These are phyloP conservation scores for Drosophila quinaria DNA, from an alignment of 2,888 invertebrate species.

Conservation along the genomic window DNA sequence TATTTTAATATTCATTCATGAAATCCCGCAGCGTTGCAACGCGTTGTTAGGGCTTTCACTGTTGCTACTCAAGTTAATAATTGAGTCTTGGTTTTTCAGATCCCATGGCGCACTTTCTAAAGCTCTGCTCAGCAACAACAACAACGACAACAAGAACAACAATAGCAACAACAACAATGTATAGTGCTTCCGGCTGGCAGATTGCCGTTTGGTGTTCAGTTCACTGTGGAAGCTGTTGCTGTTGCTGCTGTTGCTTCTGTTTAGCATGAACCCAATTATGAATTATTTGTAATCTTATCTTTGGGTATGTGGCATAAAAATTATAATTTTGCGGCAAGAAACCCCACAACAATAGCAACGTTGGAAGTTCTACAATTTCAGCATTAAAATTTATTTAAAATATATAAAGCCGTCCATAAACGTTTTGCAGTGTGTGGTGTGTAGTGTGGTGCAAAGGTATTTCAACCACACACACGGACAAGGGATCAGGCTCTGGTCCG, in stretches of 20 bases:
- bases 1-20: conserved; percentile 4
- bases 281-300: conserved; percentile 76
- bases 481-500: conserved; percentile 36
- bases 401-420: conserved; percentile 58
- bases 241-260: conserved; percentile 37
- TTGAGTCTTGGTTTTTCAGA: conserved; percentile 43
- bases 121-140: conserved; percentile 28
- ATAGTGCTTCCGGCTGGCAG: conserved; percentile 51
- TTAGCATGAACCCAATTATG: conserved; percentile 61
- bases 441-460: conserved; percentile 45
- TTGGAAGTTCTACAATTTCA: conserved; percentile 69
- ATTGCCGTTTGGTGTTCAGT: conserved; percentile 29
- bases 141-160: conserved; percentile 15
- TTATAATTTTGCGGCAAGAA: conserved; percentile 74
- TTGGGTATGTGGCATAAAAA: conserved; percentile 77
- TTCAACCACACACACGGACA: conserved; percentile 48
- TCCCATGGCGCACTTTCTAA: conserved; percentile 44
- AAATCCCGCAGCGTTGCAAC: conserved; percentile 17
- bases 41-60: conserved; percentile 15
- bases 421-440: conserved; percentile 12
- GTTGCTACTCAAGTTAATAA: conserved; percentile 52
- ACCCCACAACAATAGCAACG: conserved; percentile 53
- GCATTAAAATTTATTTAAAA: conserved; percentile 79
- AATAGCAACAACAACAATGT: conserved; percentile 32
- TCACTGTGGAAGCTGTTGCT: conserved; percentile 23